Base-by-base conservation (phyloP, 2,888 invertebrate species). In the Lypha dubia region DNA sequence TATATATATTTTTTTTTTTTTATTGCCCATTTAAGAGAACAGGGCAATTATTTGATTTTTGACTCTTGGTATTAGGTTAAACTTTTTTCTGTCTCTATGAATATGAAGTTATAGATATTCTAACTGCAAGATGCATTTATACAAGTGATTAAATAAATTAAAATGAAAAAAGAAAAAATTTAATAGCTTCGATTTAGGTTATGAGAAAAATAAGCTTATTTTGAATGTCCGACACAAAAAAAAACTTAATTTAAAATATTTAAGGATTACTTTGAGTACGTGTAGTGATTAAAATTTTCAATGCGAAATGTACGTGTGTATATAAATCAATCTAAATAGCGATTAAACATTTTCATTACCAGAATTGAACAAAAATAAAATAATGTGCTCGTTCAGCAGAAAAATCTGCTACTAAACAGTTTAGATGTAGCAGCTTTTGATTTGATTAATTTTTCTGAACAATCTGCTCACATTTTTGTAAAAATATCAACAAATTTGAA, bases 31-130 rank as follows among this genome's bases (percentile, higher is more conserved):
- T 35, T 28, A 65, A 63, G 46, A 67, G 67, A 71, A 73, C 35
- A 67, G 44, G 71, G 44, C 82, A 82, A 77, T 76, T 82, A 77
- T 77, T 82, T 82, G 60, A 76, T 77, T 77, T 4, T 28, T 28
- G 28, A 2, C 28, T 4, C 28, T 28, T 28, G 5, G 2, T 28
- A 76, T 73, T 77, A 51, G 76, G 76, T 60, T 71, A 46, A 76
- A 82, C 77, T 51, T 82, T 82, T 51, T 49, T 58, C 60, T 38
- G 24, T 0, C 49, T 15, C 17, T 35, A 41, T 28, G 35, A 15
- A 28, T 17, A 38, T 1, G 11, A 13, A n/a, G 5, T 6, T 67
- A n/a, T 22, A 41, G 15, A 13, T 24, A 11, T 24, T 17, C 38
- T 58, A 20, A 24, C 38, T 58, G 41, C 38, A 58, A 67, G 67